phyloP scores from a whole-genome alignment of 2,797 vertebrate species.

The Tapirus indicus region DNA sequence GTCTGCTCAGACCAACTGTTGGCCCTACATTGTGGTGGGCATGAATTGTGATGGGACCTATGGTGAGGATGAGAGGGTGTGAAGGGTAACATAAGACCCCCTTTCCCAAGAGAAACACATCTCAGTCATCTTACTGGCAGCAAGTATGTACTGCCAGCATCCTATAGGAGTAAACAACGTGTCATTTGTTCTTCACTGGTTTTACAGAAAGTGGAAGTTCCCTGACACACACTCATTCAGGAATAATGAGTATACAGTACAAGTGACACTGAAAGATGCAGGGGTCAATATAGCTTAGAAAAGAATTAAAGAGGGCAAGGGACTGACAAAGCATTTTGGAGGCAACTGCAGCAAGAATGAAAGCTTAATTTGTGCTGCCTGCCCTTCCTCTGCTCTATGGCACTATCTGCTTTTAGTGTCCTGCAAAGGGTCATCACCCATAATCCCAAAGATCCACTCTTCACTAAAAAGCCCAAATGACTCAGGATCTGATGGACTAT shows the following conservation, averaged over 20 bases:
- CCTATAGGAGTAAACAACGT: not conserved
- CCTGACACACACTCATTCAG: conserved; percentile 32
- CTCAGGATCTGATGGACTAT: not conserved
- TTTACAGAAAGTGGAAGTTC: conserved; percentile 59
- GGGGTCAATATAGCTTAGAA: conserved; percentile 43
- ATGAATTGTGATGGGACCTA: not conserved
- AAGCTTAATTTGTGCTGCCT: conserved; percentile 61
- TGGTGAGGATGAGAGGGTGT: not conserved
- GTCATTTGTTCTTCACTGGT: not conserved
- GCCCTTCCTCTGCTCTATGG: conserved; percentile 40
- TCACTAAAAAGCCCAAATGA: conserved; percentile 46
- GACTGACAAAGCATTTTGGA: conserved; percentile 59
- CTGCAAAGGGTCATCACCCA: conserved; percentile 4
- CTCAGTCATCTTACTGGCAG: not conserved
- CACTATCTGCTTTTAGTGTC: conserved; percentile 25
- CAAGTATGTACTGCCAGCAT: not conserved
- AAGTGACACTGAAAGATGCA: conserved; percentile 48
- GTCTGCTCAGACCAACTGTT: not conserved
- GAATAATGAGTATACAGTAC: conserved; percentile 48
- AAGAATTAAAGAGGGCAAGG: conserved; percentile 65
- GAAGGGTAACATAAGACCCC: not conserved
- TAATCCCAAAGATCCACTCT: conserved; percentile 50
- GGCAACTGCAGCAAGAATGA: conserved; percentile 54
- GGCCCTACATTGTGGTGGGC: not conserved
- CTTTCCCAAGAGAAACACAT: conserved; percentile 39